Evolutionary conservation across 2,888 invertebrate species (phyloP).

Genomic region (Zaprionus bogoriensis): DNA sequence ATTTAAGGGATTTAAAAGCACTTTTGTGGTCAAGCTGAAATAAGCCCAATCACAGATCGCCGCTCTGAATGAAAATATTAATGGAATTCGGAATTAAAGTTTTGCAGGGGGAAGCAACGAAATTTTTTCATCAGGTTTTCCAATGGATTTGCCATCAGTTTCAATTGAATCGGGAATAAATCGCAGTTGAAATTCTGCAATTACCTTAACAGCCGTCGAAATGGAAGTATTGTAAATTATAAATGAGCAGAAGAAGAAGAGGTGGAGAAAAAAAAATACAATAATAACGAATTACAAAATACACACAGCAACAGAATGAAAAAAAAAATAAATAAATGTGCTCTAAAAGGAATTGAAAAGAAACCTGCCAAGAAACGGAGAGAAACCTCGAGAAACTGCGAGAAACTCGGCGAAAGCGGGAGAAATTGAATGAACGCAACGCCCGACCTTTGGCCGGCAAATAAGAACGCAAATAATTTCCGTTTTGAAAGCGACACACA

Average conservation of each 20-base stretch:
- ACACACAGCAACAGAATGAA: constrained; percentile 1
- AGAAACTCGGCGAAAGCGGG: not conserved
- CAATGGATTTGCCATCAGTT: not conserved
- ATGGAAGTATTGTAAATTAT: constrained; percentile 25
- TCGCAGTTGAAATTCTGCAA: constrained; percentile 19
- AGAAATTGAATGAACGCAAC: constrained; percentile 5
- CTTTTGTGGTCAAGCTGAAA: not conserved
- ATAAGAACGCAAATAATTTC: constrained; percentile 64
- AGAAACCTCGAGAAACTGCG: no score
- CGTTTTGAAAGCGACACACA: constrained; percentile 41
- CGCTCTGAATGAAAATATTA: not conserved
- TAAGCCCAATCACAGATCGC: not conserved
- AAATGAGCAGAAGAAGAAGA: constrained; percentile 13
- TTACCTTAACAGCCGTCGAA: constrained; percentile 36
- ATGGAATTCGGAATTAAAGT: not conserved
- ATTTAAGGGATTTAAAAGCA: no score
- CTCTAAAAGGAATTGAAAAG: constrained; percentile 20
- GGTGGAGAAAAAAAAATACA: not conserved
- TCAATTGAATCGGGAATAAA: constrained; percentile 7
- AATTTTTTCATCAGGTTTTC: no score
- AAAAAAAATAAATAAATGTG: not conserved
- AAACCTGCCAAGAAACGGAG: constrained; percentile 15
- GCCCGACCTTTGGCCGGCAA: constrained; percentile 47
- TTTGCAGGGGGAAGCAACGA: not conserved
- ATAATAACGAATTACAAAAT: constrained; percentile 16